These are phyloP conservation scores for Acholoe squamosa DNA, from an alignment of 2,888 invertebrate species.

Conservation along the genomic window DNA sequence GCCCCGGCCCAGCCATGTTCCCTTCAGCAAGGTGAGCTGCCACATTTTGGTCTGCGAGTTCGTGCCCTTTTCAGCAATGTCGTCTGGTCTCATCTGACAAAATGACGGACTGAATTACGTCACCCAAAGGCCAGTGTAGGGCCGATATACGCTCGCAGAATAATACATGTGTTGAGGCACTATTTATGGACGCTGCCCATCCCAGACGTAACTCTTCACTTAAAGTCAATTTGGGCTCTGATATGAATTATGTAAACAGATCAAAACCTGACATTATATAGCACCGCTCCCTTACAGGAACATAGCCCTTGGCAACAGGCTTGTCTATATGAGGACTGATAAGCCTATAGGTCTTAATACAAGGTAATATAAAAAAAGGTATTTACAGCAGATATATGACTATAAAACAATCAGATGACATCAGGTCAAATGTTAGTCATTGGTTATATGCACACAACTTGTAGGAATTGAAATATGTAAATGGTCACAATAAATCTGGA, in stretches of 20 bases:
- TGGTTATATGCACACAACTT: no score
- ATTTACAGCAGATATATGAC: no score
- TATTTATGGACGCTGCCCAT: not conserved
- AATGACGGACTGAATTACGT: constrained; percentile 39
- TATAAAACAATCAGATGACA: no score
- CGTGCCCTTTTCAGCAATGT: constrained; percentile 45
- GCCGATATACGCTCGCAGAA: not conserved
- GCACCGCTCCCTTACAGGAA: no score
- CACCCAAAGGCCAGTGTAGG: constrained; percentile 35
- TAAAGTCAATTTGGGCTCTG: constrained; percentile 11
- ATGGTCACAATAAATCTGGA: no score
- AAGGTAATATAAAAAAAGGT: no score
- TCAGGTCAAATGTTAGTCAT: no score
- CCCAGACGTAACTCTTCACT: not conserved
- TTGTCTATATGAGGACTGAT: no score
- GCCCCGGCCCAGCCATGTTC: not conserved
- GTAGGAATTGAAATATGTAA: no score
- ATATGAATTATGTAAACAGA: not conserved
- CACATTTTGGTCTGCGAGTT: not conserved
- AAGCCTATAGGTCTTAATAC: no score
- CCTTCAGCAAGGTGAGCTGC: not conserved
- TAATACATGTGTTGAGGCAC: constrained; percentile 13
- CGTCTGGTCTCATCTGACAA: constrained; percentile 32
- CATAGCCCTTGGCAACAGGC: no score
- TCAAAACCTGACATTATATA: not conserved